Evolutionary conservation across 2,797 vertebrate genomes (phyloP).

Genomic region (Kryptopterus vitreolus): DNA sequence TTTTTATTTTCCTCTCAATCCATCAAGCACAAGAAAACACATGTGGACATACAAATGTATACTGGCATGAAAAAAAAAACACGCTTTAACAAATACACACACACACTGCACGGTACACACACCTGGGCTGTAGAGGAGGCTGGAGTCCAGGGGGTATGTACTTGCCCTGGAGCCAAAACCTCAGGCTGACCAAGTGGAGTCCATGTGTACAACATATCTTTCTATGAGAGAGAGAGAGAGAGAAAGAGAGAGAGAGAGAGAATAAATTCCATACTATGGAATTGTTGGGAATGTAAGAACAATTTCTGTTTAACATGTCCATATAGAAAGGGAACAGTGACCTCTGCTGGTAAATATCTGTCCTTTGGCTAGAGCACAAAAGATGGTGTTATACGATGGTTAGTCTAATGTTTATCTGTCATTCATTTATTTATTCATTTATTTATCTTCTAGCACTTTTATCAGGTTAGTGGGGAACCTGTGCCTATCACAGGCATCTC

Average conservation of each 20-base stretch:
- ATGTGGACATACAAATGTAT: no score
- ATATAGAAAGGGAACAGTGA: neutral
- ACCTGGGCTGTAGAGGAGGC: constrained; percentile 27
- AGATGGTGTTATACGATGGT: neutral
- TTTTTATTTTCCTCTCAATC: no score
- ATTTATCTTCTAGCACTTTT: no score
- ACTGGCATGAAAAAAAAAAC: no score
- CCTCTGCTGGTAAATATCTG: constrained; percentile 28
- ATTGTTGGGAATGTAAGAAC: neutral
- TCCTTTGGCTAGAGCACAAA: neutral
- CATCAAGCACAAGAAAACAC: no score
- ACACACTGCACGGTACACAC: neutral
- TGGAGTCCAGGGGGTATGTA: constrained; percentile 70
- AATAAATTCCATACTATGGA: neutral
- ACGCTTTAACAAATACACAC: no score
- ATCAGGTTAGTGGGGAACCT: no score
- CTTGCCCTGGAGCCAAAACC: constrained; percentile 74
- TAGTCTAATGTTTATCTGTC: neutral
- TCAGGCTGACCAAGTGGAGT: constrained; percentile 85
- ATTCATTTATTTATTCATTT: no score
- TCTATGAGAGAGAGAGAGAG: constrained; percentile 68
- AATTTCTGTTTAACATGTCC: neutral
- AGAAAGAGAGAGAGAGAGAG: neutral
- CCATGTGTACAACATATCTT: constrained; percentile 93
- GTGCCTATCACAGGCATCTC: no score